These are phyloP conservation scores for Ifrita kowaldi DNA, from an alignment of 2,113 vertebrate species.

Conservation along the genomic window DNA sequence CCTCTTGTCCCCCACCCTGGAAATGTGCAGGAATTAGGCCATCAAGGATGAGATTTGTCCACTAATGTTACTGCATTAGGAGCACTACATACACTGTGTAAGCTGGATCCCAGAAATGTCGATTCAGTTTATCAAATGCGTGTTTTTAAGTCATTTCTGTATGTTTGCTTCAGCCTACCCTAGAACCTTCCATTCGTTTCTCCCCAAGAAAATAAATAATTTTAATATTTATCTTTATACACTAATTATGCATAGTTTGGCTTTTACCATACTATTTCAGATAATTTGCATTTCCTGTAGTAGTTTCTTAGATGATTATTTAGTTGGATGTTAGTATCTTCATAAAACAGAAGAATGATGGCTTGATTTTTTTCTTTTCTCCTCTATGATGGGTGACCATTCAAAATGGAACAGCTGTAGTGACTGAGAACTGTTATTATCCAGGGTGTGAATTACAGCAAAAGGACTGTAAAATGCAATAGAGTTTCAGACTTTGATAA, in stretches of 20 bases:
- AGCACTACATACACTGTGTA: not conserved
- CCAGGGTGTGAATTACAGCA: not conserved
- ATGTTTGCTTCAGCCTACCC: not conserved
- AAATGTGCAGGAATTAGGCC: not conserved
- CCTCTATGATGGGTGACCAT: not conserved
- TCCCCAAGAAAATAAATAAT: not conserved
- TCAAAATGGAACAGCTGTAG: not conserved
- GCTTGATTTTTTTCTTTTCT: not conserved
- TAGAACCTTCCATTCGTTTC: not conserved
- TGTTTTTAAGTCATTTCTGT: not conserved
- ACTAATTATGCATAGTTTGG: not conserved
- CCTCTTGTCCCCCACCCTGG: accelerated
- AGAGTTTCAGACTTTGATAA: not conserved
- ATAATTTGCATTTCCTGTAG: not conserved
- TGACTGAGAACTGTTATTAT: not conserved
- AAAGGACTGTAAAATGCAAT: not conserved
- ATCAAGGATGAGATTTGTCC: accelerated
- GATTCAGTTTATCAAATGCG: not conserved
- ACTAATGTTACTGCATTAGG: not conserved
- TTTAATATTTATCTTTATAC: not conserved
- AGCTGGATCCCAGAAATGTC: not conserved
- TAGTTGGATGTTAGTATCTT: not conserved
- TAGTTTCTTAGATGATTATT: not conserved
- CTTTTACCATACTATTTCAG: not conserved
- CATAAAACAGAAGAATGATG: not conserved